Base-by-base conservation (phyloP, 2,113 vertebrate genomes). In the Pterocles gutturalis region DNA sequence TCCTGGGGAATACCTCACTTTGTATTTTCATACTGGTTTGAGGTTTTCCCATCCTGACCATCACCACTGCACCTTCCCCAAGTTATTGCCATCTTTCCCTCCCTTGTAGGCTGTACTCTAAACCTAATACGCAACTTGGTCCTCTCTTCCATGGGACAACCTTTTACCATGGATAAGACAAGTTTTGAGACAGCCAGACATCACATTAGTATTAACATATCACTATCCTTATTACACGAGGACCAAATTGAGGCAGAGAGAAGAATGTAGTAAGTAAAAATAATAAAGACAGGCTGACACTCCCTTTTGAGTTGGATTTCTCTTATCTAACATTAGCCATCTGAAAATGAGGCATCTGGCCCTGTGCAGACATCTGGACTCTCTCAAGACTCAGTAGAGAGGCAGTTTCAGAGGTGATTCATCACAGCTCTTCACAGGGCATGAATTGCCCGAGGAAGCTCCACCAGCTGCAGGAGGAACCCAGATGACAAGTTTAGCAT, bases 281-380 rank as follows among this genome's bases (percentile, higher is more conserved):
- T 60, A 92, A 85, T 90, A 88, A 88, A 92, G 83, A 83, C 66
- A 71, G 46, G 33, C 11, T 67, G 46, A 71, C 31, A 51, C 4
- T 93, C 31, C 72, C 22, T 79, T 84, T 96, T 75, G 49, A 71
- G 55, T 49, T 71, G 75, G 22, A 43, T 76, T 83, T 83, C 75
- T 75, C 79, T 85, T 88, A 83, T 67, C 71, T 90, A 83, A 92
- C 3, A 7, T 85, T 71, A 92, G 17, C 70, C 75, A 72, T 82
- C 73, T 97, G 94, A 95, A 93, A 89, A 92, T 22, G 70, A 94
- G 57, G 73, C 75, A 91, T 94, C 84, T 92, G 87, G 83, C 34
- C 70, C 57, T 15, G 22, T 38, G 57, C 43, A 82, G 94, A 75
- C 81, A 84, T 93, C 83, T 91, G 92, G 87, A 81, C 38, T 82